Evolutionary conservation across 2,888 invertebrate genomes (phyloP).

Genomic region (Cheilosia grossa): DNA sequence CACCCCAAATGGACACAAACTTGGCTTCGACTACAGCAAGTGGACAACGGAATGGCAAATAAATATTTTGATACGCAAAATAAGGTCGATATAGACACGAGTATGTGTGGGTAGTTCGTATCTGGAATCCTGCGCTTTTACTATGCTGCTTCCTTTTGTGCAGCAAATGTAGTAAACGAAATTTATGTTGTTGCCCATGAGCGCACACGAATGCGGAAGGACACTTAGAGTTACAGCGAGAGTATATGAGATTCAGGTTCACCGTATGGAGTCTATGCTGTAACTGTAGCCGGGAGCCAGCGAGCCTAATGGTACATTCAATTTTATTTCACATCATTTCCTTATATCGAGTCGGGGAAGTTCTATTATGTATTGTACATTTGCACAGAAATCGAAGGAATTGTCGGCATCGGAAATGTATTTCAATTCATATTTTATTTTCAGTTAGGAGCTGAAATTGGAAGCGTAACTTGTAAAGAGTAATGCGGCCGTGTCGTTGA

Average conservation of each 20-base stretch:
- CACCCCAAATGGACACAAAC: neutral
- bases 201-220: slow-evolving; percentile 57
- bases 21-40: neutral
- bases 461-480: slow-evolving; percentile 48
- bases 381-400: slow-evolving; percentile 26
- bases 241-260: slow-evolving; percentile 41
- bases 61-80: slow-evolving; percentile 33
- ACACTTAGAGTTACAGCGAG: slow-evolving; percentile 48
- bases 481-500: slow-evolving; percentile 25
- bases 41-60: neutral
- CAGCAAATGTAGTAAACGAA: slow-evolving; percentile 62
- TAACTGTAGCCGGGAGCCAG: slow-evolving; percentile 33
- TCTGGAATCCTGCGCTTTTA: neutral
- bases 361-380: slow-evolving; percentile 6
- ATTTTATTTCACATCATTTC: slow-evolving; percentile 72
- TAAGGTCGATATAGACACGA: neutral
- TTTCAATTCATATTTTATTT: slow-evolving; percentile 73
- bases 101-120: neutral
- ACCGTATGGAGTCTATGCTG: slow-evolving; percentile 17
- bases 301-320: slow-evolving; percentile 63
- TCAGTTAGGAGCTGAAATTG: slow-evolving; percentile 66
- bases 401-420: slow-evolving; percentile 70
- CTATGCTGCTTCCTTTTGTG: slow-evolving; percentile 55
- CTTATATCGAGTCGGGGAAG: slow-evolving; percentile 53
- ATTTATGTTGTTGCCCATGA: slow-evolving; percentile 71